Evolutionary conservation across 2,113 vertebrate species (phyloP).

Genomic region (Sinocyclocheilus grahami): DNA sequence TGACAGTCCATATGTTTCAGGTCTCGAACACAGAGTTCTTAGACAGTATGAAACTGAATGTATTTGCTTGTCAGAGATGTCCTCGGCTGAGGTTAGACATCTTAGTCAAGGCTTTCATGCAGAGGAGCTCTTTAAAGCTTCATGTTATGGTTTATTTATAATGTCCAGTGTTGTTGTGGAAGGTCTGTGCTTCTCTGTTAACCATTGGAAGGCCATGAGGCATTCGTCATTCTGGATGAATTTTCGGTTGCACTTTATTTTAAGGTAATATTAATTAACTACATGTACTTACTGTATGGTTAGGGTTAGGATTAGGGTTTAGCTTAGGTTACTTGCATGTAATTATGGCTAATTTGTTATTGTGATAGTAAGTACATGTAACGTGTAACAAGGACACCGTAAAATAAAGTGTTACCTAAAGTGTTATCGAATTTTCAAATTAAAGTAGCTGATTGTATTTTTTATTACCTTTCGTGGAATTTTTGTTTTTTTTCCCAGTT

Average conservation of each 20-base stretch:
- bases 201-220: not conserved
- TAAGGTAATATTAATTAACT: no score
- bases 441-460: not conserved
- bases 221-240: not conserved
- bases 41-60: not conserved
- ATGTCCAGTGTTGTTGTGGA: constrained; percentile 10
- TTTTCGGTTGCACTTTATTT: no score
- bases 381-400: no score
- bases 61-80: constrained; percentile 15
- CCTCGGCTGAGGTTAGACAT: not conserved
- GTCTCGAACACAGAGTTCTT: not conserved
- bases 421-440: not conserved
- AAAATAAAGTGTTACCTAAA: no score
- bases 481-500: not conserved
- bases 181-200: not conserved
- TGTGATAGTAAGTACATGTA: no score
- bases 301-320: no score
- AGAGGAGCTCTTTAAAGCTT: constrained; percentile 31
- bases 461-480: not conserved
- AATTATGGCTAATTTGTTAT: no score
- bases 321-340: no score
- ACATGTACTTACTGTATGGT: no score
- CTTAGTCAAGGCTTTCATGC: not conserved
- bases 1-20: not conserved
- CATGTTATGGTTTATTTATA: constrained; percentile 43